phyloP scores from a whole-genome alignment of 1,140 invertebrate genomes.

The Dermatophagoides farinae region DNA sequence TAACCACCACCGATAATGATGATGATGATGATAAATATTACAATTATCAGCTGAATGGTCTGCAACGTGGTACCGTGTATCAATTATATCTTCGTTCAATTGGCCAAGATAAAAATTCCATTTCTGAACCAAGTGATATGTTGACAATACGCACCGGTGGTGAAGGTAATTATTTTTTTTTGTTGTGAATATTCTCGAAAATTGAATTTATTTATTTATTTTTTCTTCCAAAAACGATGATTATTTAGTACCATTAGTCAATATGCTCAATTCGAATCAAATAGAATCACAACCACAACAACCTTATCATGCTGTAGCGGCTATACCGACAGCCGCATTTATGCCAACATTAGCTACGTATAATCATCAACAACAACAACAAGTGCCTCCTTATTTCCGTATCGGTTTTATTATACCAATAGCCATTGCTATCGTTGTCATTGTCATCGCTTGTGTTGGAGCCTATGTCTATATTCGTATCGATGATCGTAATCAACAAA shows the following conservation, averaged over 20 bases:
- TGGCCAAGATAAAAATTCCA: constrained; percentile 12
- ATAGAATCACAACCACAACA: not conserved
- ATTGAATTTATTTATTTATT: not conserved
- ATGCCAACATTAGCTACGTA: not conserved
- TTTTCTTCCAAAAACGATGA: too few relatives aligned
- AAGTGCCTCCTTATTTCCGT: constrained; percentile 18
- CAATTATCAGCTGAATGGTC: constrained; percentile 15
- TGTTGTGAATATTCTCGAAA: not conserved
- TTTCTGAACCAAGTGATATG: constrained; percentile 19
- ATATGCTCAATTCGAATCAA: not conserved
- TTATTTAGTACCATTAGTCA: not conserved
- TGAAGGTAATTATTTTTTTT: constrained; percentile 13
- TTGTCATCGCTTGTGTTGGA: constrained; percentile 18
- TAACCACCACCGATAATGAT: not conserved
- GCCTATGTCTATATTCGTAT: constrained; percentile 19
- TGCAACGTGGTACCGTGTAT: constrained; percentile 19
- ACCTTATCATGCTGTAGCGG: not conserved
- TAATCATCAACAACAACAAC: not conserved
- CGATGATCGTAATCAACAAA: constrained; percentile 15
- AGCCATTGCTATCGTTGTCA: constrained; percentile 17
- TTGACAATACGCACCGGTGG: constrained; percentile 20
- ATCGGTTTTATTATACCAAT: constrained; percentile 17
- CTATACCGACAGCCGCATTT: not conserved
- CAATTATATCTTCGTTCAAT: constrained; percentile 18
- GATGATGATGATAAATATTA: not conserved